Evolutionary conservation across 1,140 invertebrate species (phyloP), one percentile per base, ranked within the genome.

Genomic region (Drosophila nigromelanica): DNA sequence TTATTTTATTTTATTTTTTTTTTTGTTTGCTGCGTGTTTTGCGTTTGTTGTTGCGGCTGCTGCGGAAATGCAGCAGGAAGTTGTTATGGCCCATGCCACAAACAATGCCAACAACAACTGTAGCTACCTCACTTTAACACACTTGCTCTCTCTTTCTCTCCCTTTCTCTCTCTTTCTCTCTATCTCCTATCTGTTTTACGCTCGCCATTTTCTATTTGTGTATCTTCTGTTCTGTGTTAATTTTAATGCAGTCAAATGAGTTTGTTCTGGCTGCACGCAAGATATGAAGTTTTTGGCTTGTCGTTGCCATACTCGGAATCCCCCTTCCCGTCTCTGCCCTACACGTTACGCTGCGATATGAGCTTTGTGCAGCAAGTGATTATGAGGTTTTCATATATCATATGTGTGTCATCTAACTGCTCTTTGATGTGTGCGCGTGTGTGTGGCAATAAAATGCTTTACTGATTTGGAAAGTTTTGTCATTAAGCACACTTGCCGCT

Each of bases 381-480:
- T 86, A 81, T 87, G 82, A 78, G 82, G 52, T 70, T 85, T 74
- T 68, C 70, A 75, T 66, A 78, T 66, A 62, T 69, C 63, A 75
- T 59, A 80, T 83, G 63, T 80, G 15, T 56, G 51, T 39, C 71
- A 60, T 67, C 47, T 68, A 68, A 64, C 48, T 68, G 62, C 54
- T 67, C 54, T 68, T 75, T 66, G 62, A 78, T 69, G 75, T 64
- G 63, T 77, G 54, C 11, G 47, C 56, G 37, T 74, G 77, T 60
- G 43, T 73, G 76, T 45, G 62, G 78, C 70, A 87, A 86, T 87
- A 87, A 85, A 85, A 75, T 87, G 82, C 74, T 78, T 76, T 82
- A 71, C 78, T 89, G 83, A 86, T 86, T 87, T 86, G 76, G 75
- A 86, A 86, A 86, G 75, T 86, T 86, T 86, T 87, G 75, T 89